A percentile compares a stretch with the other conserved stretches of the same genome.
Conservation (phyloP, 2,113 vertebrate species). For the Strix uralensis region DNA sequence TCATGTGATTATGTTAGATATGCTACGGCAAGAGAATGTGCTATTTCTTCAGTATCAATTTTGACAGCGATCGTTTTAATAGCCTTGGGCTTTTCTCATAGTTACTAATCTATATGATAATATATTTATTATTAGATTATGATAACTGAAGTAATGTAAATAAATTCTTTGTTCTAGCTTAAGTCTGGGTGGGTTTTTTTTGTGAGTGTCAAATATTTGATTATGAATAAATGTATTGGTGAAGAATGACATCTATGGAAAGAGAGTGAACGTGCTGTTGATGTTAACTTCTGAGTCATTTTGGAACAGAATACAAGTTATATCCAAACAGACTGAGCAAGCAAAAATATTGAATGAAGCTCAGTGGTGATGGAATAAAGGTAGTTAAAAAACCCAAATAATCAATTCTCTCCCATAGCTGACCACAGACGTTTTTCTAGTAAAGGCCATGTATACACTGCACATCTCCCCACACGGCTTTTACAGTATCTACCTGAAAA, state of each 20-base stretch:
- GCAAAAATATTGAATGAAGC: neutral
- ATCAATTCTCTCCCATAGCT: neutral
- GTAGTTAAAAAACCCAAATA: neutral
- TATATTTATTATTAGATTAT: constrained; percentile 54
- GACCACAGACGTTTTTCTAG: neutral
- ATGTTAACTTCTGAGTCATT: neutral
- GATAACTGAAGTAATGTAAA: constrained; percentile 38
- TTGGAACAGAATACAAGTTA: neutral
- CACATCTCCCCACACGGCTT: neutral
- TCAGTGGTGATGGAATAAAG: neutral
- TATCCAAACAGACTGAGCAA: neutral
- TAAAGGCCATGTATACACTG: neutral
- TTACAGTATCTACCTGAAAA: neutral
- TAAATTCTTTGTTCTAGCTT: constrained; percentile 44
- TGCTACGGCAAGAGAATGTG: constrained; percentile 6
- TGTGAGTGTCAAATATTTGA: neutral
- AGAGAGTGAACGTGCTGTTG: neutral
- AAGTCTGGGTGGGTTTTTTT: neutral
- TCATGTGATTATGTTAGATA: constrained; percentile 37
- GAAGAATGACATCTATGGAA: neutral
- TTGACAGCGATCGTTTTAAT: constrained; percentile 46
- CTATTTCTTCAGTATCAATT: constrained; percentile 21
- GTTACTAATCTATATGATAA: constrained; percentile 51
- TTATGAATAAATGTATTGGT: constrained; percentile 39
- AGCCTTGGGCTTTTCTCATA: constrained; percentile 42